A percentile compares a stretch with the other conserved stretches of the same genome.
These are phyloP conservation scores for Caenorhabditis tropicalis DNA, from an alignment of 1,140 invertebrate genomes.

Conservation along the genomic window DNA sequence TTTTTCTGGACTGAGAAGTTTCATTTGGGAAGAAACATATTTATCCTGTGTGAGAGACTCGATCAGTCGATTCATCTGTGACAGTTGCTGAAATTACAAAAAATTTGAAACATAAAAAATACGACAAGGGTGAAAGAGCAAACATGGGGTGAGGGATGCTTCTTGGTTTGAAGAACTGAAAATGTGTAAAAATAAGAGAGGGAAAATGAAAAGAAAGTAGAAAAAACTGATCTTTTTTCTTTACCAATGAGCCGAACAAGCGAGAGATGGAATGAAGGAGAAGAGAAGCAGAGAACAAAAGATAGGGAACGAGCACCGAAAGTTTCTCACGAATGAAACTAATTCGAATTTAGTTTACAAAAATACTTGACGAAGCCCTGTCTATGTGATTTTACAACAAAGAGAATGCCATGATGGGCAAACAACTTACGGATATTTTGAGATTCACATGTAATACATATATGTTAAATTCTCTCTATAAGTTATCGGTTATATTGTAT, in stretches of 20 bases:
- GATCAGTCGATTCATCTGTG: neutral
- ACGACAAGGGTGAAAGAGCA: neutral
- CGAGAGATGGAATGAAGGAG: neutral
- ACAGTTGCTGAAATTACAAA: neutral
- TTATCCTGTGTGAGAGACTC: neutral
- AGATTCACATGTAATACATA: no score
- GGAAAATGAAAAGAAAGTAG: neutral
- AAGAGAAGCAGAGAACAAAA: neutral
- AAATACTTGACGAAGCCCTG: no score
- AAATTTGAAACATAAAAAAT: neutral
- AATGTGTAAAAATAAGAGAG: no score
- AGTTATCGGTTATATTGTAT: no score
- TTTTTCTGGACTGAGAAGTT: neutral
- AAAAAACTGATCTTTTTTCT: conserved; percentile 34
- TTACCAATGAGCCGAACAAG: neutral
- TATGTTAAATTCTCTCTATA: no score
- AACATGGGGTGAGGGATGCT: no score
- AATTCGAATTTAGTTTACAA: no score
- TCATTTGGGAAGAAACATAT: neutral
- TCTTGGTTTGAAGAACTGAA: no score
- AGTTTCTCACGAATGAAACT: neutral
- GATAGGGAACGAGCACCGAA: neutral
- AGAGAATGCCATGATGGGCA: no score
- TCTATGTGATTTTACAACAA: no score
- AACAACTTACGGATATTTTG: no score